Base-by-base conservation (phyloP, 2,888 invertebrate species). In the Sarcophaga rosellei region DNA sequence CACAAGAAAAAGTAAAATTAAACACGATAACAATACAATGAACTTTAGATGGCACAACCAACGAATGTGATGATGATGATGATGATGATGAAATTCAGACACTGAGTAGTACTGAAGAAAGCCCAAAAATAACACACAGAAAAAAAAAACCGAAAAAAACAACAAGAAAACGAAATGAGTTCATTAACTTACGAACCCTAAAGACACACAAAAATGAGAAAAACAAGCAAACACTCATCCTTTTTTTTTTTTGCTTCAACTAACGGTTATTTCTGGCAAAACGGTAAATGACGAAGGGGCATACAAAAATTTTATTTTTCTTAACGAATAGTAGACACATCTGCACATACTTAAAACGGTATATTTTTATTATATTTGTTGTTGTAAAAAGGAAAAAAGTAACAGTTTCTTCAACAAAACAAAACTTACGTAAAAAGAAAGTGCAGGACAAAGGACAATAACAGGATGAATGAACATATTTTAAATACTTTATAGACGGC, bases 141-240 rank as follows among this genome's bases (percentile, higher is more conserved):
- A 77, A 21, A 74, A 63, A 59, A 81, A 59, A 20, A 59, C 20
- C n/a, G n/a, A 62, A 80, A 25, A 61, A 17, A 20, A 62, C 21
- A 44, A 63, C 80, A 79, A 66, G 68, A 76, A 75, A 74, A 75
- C 74, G 57, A 86, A 86, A 86, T 84, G 86, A 86, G 86, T 86
- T 86, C 86, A 86, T 86, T 86, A 86, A 86, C 86, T 86, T 86
- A 78, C 78, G 84, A 81, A 84, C 84, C 86, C 84, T 81, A 84
- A 84, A 84, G 81, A 81, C 75, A 86, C 70, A 81, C 81, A 81
- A 59, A 77, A 72, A 75, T 65, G 62, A 75, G 57, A 79, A 23
- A 69, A 73, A 75, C 57, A 79, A 25, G 35, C 62, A 79, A n/a
- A 70, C 74, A 80, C 72, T 80, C 76, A 84, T 86, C 77, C 84